Percentiles rank a stretch among this genome's conserved stretches.
phyloP scores from a whole-genome alignment of 2,888 invertebrate species.

The Clepsis dumicolana region DNA sequence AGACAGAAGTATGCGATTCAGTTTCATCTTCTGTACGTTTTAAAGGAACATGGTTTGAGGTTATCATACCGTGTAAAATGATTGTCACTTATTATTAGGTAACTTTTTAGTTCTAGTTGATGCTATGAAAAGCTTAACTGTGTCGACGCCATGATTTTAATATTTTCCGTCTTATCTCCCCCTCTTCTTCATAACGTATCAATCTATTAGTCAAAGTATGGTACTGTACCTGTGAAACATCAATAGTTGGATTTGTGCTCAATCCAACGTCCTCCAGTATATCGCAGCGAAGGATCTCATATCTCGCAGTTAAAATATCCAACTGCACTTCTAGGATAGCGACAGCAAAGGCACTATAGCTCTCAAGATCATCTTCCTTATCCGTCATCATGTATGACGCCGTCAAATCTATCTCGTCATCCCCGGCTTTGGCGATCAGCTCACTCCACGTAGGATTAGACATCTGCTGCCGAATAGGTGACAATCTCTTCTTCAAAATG shows the following conservation, averaged over 20 bases:
- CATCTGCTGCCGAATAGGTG: conserved; percentile 80
- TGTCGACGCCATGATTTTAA: no score
- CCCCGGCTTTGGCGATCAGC: conserved; percentile 83
- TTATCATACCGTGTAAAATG: no score
- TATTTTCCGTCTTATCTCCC: no score
- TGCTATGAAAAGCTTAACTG: no score
- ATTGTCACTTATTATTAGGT: no score
- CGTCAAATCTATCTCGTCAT: conserved; percentile 85
- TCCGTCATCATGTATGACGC: conserved; percentile 87
- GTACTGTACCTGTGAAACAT: conserved; percentile 87
- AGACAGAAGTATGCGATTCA: no score
- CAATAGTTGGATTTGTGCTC: conserved; percentile 88
- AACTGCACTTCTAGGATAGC: conserved; percentile 88
- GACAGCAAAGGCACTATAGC: conserved; percentile 87
- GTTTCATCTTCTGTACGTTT: no score
- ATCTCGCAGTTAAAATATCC: conserved; percentile 90
- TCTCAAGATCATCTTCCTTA: conserved; percentile 77
- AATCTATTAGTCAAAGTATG: no score
- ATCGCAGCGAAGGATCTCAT: conserved; percentile 87
- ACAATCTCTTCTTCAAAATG: conserved; percentile 83
- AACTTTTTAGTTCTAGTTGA: no score
- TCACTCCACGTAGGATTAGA: conserved; percentile 86
- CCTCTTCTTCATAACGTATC: no score
- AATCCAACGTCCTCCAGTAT: conserved; percentile 89
- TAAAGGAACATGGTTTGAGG: no score